Evolutionary conservation across 2,888 invertebrate genomes (phyloP), one percentile per base, ranked within the genome.

Genomic region (Gastracanthus pulcherrimus): DNA sequence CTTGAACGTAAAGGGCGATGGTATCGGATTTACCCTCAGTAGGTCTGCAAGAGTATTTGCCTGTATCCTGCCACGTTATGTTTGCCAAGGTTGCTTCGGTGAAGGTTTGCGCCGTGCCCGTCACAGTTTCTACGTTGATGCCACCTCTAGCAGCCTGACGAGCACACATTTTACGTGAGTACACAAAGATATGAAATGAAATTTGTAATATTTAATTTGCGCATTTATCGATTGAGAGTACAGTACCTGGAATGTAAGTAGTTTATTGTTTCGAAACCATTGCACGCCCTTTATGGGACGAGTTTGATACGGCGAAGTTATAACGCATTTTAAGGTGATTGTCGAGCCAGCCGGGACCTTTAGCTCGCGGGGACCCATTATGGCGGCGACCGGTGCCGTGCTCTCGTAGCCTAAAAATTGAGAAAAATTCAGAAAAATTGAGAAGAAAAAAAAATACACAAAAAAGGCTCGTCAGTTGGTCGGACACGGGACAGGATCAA

Each of bases 41-140:
- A 69, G 95, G 93, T 75, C 94, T 92, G 88, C 96, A 96, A 80
- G 95, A 95, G 92, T 96, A 96, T 90, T 93, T 91, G 26, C 94
- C 93, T 76, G 92, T 92, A 89, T 94, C 94, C 87, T 90, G 88
- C 83, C 92, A 86, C 84, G 93, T 92, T 88, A 95, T 94, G 87
- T 93, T 90, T 86, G 94, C 92, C 89, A 96, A 92, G 88, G 94
- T 94, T 85, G 94, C 91, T 87, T 93, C 93, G 89, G 95, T 94
- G 84, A 93, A 92, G 74, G 94, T 93, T 85, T 93, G 92, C 72
- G 93, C 92, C 86, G 94, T 92, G 87, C 94, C 93, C 84, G 94
- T 94, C 91, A 94, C 94, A 83, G 94, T 94, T 88, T 94, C 94
- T 86, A 95, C 93, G 85, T 94, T 94, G 88, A 95, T 93, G 79